Conservation (phyloP, 2,888 invertebrate genomes). For the Ophion slaviceki region DNA sequence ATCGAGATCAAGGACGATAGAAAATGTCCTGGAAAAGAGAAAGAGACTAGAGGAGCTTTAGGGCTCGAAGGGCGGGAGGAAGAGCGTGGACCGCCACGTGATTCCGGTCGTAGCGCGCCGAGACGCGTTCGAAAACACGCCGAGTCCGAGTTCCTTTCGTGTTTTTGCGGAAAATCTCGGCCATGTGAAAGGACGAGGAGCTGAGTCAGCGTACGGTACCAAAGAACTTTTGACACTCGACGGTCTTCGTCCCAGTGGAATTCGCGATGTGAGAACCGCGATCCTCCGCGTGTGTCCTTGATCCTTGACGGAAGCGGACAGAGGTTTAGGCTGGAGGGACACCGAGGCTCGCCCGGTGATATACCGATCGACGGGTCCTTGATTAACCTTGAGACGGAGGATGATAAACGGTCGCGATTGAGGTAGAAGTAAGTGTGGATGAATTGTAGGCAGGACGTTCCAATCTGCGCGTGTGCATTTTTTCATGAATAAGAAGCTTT, state of each 20-base stretch:
- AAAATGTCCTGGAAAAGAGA: not conserved
- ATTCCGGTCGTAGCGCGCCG: conserved; percentile 20
- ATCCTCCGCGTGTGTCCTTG: not conserved
- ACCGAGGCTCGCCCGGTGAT: too few species aligned
- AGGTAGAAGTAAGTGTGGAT: not conserved
- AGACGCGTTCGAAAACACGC: not conserved
- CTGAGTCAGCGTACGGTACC: too few species aligned
- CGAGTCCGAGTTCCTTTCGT: too few species aligned
- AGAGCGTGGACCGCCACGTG: conserved; percentile 43
- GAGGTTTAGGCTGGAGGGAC: too few species aligned
- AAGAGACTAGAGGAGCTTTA: not conserved
- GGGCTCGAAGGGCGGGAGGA: not conserved
- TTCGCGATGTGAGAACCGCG: not conserved
- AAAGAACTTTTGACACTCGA: not conserved
- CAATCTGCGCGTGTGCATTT: not conserved
- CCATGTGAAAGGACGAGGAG: not conserved
- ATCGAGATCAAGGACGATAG: not conserved
- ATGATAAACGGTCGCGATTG: not conserved
- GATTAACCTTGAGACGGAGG: not conserved
- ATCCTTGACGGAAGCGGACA: not conserved
- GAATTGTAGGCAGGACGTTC: not conserved
- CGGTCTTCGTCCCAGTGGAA: conserved; percentile 1
- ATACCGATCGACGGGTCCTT: too few species aligned
- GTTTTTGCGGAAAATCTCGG: not conserved
- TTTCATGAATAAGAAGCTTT: not conserved